These are phyloP conservation scores for Atherinomorus stipes DNA, from an alignment of 2,113 vertebrate genomes.

Conservation along the genomic window DNA sequence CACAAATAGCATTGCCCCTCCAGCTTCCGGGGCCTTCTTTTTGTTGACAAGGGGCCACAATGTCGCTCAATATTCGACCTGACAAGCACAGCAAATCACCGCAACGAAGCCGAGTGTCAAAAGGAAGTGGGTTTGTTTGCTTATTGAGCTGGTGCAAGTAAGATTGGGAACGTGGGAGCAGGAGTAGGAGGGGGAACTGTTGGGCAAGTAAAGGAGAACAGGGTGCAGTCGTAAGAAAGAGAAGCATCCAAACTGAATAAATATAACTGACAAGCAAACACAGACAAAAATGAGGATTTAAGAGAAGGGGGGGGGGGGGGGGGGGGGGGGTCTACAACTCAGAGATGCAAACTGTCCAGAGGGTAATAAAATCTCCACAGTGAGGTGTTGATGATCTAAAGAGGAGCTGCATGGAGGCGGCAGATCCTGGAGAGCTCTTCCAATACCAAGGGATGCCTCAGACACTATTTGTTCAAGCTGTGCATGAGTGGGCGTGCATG, in stretches of 20 bases:
- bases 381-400: conserved; percentile 56
- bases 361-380: conserved; percentile 40
- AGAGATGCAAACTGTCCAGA: conserved; percentile 25
- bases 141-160: conserved; percentile 62
- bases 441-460: conserved; percentile 47
- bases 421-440: conserved; percentile 56
- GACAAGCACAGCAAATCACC: conserved; percentile 79
- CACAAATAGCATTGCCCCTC: conserved; percentile 60
- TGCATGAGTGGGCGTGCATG: conserved; percentile 53
- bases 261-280: conserved; percentile 23
- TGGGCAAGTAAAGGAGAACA: neutral
- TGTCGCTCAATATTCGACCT: conserved; percentile 74
- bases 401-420: conserved; percentile 40
- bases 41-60: conserved; percentile 70
- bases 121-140: conserved; percentile 75
- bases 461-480: conserved; percentile 54
- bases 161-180: conserved; percentile 30
- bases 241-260: conserved; percentile 14
- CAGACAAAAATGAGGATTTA: conserved; percentile 47
- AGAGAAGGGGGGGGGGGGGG: neutral
- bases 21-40: conserved; percentile 71
- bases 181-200: conserved; percentile 1
- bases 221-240: neutral
- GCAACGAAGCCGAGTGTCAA: conserved; percentile 58
- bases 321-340: conserved; percentile 9